phyloP scores from a whole-genome alignment of 2,113 vertebrate genomes.

The Thamnophis sirtalis region DNA sequence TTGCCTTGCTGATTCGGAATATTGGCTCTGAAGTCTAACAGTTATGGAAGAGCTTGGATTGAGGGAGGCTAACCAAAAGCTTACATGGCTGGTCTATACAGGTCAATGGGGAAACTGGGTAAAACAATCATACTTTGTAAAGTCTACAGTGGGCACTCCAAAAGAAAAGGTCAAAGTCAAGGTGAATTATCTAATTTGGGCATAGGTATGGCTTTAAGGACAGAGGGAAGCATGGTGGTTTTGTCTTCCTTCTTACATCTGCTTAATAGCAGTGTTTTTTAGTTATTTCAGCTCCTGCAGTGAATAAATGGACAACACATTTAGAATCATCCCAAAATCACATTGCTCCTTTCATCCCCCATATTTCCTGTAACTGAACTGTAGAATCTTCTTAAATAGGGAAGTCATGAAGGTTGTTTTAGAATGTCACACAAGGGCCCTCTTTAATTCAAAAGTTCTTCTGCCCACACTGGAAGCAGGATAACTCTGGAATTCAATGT shows the following conservation, averaged over 20 bases:
- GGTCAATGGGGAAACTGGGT: conserved; percentile 4
- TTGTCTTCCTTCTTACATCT: not conserved
- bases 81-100: conserved; percentile 21
- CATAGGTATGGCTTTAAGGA: not conserved
- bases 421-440: not conserved
- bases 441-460: not conserved
- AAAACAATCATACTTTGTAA: conserved; percentile 8
- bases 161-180: conserved; percentile 35
- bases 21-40: not conserved
- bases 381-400: not conserved
- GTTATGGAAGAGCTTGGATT: not conserved
- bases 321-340: not conserved
- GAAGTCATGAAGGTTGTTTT: not conserved
- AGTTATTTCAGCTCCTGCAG: no score
- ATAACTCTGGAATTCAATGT: not conserved
- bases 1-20: no score
- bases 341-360: not conserved
- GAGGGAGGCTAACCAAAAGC: conserved; percentile 21
- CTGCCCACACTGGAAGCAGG: not conserved
- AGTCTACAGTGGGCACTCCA: not conserved
- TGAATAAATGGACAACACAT: not conserved
- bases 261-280: not conserved
- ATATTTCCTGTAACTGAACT: not conserved
- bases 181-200: not conserved
- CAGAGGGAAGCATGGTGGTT: not conserved